Conservation (phyloP, 1,140 invertebrate genomes). For the Acyrthosiphon pisum region DNA sequence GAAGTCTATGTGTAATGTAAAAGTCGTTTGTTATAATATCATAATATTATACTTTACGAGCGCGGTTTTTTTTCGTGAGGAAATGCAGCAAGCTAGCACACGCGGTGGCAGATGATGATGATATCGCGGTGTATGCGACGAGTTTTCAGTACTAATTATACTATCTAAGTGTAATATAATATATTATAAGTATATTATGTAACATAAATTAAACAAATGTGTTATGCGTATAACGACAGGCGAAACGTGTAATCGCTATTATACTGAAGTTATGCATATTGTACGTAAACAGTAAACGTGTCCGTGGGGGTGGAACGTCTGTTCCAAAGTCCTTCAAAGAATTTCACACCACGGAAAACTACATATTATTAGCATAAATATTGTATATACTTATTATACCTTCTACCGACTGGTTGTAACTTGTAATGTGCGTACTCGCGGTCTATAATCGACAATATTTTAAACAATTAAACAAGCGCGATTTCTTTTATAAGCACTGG, state of each 20-base stretch:
- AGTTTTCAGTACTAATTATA: neutral
- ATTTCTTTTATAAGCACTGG: neutral
- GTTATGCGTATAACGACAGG: neutral
- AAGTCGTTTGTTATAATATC: slow-evolving; percentile 15
- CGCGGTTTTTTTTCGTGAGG: neutral
- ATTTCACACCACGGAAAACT: neutral
- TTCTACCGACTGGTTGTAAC: neutral
- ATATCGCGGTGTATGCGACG: neutral
- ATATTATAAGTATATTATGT: neutral
- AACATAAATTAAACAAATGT: neutral
- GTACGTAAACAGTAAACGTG: neutral
- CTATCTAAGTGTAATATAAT: neutral
- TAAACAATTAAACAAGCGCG: neutral
- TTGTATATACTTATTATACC: neutral
- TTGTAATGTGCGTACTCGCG: neutral
- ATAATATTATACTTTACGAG: neutral
- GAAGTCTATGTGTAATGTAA: neutral
- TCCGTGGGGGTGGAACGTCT: neutral
- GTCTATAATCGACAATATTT: neutral
- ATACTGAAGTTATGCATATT: neutral
- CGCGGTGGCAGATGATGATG: neutral
- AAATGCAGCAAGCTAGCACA: neutral
- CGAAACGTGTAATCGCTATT: neutral
- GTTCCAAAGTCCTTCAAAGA: neutral
- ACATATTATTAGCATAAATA: neutral